Base-by-base conservation (phyloP, 2,888 invertebrate species). In the Coleophora flavipennella region DNA sequence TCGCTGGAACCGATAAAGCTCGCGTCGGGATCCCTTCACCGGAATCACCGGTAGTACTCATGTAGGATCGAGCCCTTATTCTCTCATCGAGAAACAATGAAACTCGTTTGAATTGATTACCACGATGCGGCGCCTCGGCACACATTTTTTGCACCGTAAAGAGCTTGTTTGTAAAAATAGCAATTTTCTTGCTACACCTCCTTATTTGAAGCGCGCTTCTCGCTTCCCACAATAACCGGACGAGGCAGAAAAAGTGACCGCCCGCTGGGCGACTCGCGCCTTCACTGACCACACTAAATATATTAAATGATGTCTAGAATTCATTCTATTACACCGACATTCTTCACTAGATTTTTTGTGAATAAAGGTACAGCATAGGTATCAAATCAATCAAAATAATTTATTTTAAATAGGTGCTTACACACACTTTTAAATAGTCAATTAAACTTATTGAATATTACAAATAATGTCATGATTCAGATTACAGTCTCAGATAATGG, bases 131-230 rank as follows among this genome's bases (percentile, higher is more conserved):
- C 57, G 60, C 63, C 59, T 53, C 56, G 50, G 49, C 60, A 62
- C 59, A 62, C 52, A 66, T 63, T 74, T 72, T 69, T 75, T 68
- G 60, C 57, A 39, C 51, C 50, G 53, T 62, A 62, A 63, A 62
- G 59, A 61, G 68, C 67, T 72, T 69, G 68, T 75, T 74, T 71
- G 67, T 68, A 67, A 69, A 69, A 71, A 68, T 69, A 67, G 64
- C 65, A 70, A 71, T 72, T 72, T 73, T 69, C 68, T 71, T 67
- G 60, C 60, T 64, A 62, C 62, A 57, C 60, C 66, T 61, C 55
- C 62, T 64, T 67, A 64, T 63, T 64, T 55, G 58, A 63, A 61
- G 59, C 62, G 50, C 57, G 60, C 56, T 63, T 49, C 62, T 57
- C 62, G 57, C 52, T 53, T 58, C 58, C 59, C 57, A 59, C 63